A percentile compares a stretch with the other conserved stretches of the same genome.
phyloP scores from a whole-genome alignment of 2,797 vertebrate genomes.

The Neopelma chrysocephalum region DNA sequence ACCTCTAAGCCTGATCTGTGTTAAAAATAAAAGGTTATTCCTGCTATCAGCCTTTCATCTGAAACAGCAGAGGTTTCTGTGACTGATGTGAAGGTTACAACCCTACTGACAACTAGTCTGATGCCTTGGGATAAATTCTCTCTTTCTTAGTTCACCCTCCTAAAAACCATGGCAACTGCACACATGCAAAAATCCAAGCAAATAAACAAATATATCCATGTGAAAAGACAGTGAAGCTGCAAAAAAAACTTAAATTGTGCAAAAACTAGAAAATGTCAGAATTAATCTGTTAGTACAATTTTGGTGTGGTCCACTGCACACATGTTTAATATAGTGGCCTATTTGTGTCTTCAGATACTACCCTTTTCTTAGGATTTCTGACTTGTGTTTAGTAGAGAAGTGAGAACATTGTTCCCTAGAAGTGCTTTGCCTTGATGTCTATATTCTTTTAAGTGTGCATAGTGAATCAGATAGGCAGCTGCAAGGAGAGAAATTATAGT shows the following conservation, averaged over 20 bases:
- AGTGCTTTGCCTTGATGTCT: background rate
- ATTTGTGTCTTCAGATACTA: background rate
- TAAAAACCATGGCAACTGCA: background rate
- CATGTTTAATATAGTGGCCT: background rate
- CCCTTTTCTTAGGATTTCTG: background rate
- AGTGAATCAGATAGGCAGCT: background rate
- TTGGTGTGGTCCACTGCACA: background rate
- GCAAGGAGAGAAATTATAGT: background rate
- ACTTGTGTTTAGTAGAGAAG: background rate
- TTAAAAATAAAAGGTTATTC: background rate
- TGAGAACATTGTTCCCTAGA: background rate
- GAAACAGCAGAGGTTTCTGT: background rate
- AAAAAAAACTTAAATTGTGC: background rate
- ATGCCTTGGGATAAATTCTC: background rate
- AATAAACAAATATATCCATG: background rate
- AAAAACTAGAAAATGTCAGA: background rate
- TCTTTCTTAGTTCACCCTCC: background rate
- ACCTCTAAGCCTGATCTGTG: background rate
- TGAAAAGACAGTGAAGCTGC: background rate
- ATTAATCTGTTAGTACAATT: background rate
- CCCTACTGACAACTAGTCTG: background rate
- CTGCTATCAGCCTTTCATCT: background rate
- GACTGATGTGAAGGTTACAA: background rate
- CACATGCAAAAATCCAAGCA: background rate
- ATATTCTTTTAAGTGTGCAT: background rate